Conservation (phyloP, 2,888 invertebrate species). For the Cordylochernes scorpioides region DNA sequence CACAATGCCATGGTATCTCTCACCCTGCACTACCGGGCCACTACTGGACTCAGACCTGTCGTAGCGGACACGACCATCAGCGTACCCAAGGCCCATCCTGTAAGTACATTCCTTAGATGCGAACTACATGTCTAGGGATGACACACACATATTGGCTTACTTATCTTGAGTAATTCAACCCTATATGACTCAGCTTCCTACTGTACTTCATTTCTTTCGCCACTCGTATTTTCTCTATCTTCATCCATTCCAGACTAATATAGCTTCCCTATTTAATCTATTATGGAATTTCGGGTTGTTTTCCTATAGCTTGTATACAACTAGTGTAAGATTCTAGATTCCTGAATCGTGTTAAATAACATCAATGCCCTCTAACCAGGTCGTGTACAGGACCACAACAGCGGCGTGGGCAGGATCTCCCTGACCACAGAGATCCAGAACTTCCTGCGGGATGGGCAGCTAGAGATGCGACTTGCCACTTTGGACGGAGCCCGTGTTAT, state of each 20-base stretch:
- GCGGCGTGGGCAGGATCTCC: constrained; percentile 10
- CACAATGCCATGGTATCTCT: constrained; percentile 36
- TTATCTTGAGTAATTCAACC: no score
- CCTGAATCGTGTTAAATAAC: no score
- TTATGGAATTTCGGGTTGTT: no score
- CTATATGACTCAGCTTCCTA: no score
- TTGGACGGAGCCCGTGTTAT: constrained; percentile 9
- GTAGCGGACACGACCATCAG: constrained; percentile 26
- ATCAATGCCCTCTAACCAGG: no score
- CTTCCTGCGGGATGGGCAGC: constrained; percentile 4
- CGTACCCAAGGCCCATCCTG: constrained; percentile 21
- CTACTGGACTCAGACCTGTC: constrained; percentile 3
- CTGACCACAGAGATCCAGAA: constrained; percentile 6
- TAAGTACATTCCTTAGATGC: constrained; percentile 6
- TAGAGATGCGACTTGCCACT: constrained; percentile 7
- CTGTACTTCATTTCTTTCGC: neutral
- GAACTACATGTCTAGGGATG: constrained; percentile 1
- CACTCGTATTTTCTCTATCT: neutral
- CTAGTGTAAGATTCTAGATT: no score
- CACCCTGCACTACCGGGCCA: constrained; percentile 9
- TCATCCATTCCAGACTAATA: no score
- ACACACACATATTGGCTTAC: no score
- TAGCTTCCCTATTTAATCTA: no score
- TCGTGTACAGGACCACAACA: constrained; percentile 9
- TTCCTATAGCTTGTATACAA: no score